phyloP scores from a whole-genome alignment of 2,797 vertebrate genomes.

The Corythornis leucogaster region DNA sequence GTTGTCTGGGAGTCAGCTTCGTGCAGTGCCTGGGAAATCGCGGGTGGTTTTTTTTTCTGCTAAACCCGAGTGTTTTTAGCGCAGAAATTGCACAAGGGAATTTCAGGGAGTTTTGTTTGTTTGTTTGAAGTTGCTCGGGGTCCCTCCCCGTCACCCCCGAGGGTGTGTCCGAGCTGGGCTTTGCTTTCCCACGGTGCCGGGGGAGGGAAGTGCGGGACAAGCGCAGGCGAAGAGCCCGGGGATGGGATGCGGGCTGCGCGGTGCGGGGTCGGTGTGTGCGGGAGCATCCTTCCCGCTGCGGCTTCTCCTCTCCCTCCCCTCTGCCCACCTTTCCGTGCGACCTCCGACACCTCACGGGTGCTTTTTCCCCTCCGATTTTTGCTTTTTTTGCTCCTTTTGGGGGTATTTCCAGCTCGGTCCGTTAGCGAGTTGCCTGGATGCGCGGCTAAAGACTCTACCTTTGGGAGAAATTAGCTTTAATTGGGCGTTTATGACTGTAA shows the following conservation, averaged over 20 bases:
- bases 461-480: neutral
- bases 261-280: neutral
- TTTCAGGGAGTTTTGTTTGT: neutral
- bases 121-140: too few relatives aligned
- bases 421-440: neutral
- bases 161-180: too few relatives aligned
- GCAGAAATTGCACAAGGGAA: too few relatives aligned
- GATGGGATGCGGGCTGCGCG: rapidly evolving
- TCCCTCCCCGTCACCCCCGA: neutral
- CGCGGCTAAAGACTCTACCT: rapidly evolving
- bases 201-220: neutral
- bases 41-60: too few relatives aligned
- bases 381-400: neutral
- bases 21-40: rapidly evolving
- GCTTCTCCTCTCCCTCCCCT: too few relatives aligned
- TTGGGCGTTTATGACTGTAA: neutral
- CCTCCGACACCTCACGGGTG: neutral
- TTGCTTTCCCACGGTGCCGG: rapidly evolving
- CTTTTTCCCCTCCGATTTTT: rapidly evolving
- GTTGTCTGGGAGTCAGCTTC: neutral
- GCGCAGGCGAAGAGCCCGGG: rapidly evolving
- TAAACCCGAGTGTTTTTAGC: rapidly evolving
- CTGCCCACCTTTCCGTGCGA: neutral
- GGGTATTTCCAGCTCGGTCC: neutral
- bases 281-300: too few relatives aligned